These are phyloP conservation scores for Pantherophis alleghaniensis DNA, from an alignment of 2,797 vertebrate genomes.

Conservation along the genomic window DNA sequence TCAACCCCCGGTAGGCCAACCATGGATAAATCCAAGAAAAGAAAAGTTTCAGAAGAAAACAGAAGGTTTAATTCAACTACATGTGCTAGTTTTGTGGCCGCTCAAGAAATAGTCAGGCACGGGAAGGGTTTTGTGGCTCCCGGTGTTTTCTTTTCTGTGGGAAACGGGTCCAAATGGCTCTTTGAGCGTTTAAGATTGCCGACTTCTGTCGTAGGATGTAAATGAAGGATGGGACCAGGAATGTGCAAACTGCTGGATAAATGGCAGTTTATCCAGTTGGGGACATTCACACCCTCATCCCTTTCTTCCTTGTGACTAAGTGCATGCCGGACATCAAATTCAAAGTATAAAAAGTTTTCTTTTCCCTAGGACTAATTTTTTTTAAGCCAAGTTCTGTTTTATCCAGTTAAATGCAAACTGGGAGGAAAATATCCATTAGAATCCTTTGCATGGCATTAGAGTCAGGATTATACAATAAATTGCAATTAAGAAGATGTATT, in stretches of 20 bases:
- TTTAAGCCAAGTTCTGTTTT: background rate
- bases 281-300: background rate
- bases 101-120: too few species aligned
- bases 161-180: too few species aligned
- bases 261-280: background rate
- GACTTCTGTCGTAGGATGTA: background rate
- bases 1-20: too few species aligned
- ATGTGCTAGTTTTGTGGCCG: too few species aligned
- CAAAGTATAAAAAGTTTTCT: background rate
- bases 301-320: background rate
- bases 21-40: too few species aligned
- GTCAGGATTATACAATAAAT: background rate
- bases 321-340: background rate
- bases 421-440: background rate
- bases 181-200: too few species aligned
- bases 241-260: background rate
- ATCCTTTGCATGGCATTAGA: background rate
- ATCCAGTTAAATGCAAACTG: background rate
- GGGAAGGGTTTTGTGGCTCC: too few species aligned
- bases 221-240: background rate
- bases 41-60: too few species aligned
- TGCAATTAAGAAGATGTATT: background rate
- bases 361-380: background rate
- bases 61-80: too few species aligned
- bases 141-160: too few species aligned